Base-by-base conservation (phyloP, 1,140 invertebrate genomes). In the Lineus longissimus region DNA sequence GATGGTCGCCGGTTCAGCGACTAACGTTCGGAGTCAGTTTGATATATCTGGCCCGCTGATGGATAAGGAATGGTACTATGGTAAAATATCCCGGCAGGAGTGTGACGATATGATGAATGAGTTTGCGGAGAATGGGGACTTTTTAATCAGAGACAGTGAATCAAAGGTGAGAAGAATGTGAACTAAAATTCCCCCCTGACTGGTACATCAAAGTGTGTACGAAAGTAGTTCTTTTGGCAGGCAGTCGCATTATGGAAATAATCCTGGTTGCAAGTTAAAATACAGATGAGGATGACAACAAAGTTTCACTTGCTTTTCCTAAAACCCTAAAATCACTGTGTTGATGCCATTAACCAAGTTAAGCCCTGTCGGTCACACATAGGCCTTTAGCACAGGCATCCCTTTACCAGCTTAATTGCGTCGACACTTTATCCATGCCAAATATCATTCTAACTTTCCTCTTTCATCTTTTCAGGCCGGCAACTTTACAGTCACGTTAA, bases 401-500 rank as follows among this genome's bases (percentile, higher is more conserved):
- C 11, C n/a, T 11, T 43, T 43, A 11, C 41, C n/a, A 43, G 11
- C n/a, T 43, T 43, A 13, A n/a, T 43, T 43, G 41, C 41, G 11
- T 43, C n/a, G 11, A 43, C 11, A 13, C 41, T 43, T n/a, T n/a
- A 43, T 11, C n/a, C 41, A n/a, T n/a, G n/a, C n/a, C n/a, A n/a
- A n/a, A n/a, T 47, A n/a, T 7, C 13, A 59, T 36, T 40, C 31
- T 68, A 19, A 62, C 29, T 54, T 58, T 67, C 61, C 61, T 60
- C 62, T 72, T 65, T 61, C 43, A 33, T 55, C 51, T 70, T 70
- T 41, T n/a, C 82, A 98, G 95, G 90, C 94, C 85, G 97, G 96
- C 63, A 96, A 99, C 83, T 98, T 92, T 83, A 98, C 96, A 40
- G 95, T 99, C 69, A 98, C 96, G 31, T 85, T 99, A 71, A 98